Evolutionary conservation across 2,888 invertebrate species (phyloP).

Genomic region (Erannis defoliaria): DNA sequence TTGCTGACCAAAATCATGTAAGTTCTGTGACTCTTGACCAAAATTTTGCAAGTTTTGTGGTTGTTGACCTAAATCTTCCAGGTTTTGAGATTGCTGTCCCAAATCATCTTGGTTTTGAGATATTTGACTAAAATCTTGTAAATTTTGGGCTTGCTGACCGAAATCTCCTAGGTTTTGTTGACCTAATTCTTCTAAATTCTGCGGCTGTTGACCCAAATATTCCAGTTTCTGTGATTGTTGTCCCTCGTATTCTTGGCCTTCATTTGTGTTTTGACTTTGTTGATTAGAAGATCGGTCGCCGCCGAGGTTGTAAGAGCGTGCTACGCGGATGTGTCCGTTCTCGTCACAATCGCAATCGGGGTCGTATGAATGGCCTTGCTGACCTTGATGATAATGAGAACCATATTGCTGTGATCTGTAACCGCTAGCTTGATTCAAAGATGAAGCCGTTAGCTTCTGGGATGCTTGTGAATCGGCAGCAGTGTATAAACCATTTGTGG

Average conservation of each 20-base stretch:
- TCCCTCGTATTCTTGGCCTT: constrained; percentile 47
- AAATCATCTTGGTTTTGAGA: constrained; percentile 45
- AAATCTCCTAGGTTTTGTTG: constrained; percentile 45
- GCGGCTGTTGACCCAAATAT: constrained; percentile 15
- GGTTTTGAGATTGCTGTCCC: constrained; percentile 45
- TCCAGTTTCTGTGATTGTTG: constrained; percentile 44
- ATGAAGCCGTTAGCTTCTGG: constrained; percentile 62
- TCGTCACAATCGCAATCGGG: constrained; percentile 62
- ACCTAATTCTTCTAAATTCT: constrained; percentile 35
- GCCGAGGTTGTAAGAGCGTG: constrained; percentile 60
- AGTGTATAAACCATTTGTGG: constrained; percentile 50
- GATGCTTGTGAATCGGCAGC: constrained; percentile 54
- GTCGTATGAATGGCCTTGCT: constrained; percentile 52
- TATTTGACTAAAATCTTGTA: constrained; percentile 48
- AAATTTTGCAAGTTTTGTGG: constrained; percentile 40
- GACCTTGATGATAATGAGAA: constrained; percentile 59
- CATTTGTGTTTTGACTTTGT: constrained; percentile 41
- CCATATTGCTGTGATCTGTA: constrained; percentile 62
- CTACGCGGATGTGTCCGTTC: constrained; percentile 64
- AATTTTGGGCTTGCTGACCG: constrained; percentile 54
- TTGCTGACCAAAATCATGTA: constrained; percentile 34
- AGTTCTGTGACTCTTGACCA: constrained; percentile 53
- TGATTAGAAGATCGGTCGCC: constrained; percentile 46
- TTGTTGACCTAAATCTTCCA: constrained; percentile 21
- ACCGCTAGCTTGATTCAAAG: constrained; percentile 49